Evolutionary conservation across 1,140 invertebrate species (phyloP).

Genomic region (Ooceraea biroi): DNA sequence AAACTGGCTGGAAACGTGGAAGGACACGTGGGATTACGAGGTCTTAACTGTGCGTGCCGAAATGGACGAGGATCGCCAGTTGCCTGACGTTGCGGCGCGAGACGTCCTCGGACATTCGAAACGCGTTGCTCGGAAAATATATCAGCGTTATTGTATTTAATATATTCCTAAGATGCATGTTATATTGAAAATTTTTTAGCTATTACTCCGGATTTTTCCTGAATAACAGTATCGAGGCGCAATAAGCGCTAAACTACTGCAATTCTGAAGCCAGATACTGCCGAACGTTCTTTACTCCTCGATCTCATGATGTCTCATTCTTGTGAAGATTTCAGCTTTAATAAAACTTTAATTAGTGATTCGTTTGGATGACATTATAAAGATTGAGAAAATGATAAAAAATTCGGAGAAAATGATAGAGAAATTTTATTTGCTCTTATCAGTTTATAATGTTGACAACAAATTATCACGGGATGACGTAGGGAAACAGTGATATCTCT

Average conservation of each 20-base stretch:
- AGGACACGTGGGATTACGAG: slow-evolving; percentile 72
- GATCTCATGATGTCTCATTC: background rate
- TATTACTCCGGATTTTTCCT: no score
- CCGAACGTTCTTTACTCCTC: background rate
- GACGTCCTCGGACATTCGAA: background rate
- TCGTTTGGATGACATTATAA: background rate
- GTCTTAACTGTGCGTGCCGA: slow-evolving; percentile 73
- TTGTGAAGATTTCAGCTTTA: background rate
- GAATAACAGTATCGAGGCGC: no score
- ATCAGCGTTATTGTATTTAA: no score
- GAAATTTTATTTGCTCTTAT: background rate
- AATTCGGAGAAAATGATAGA: background rate
- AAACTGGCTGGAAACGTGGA: slow-evolving; percentile 50
- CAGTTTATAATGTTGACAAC: background rate
- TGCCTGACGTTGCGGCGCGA: slow-evolving; percentile 36
- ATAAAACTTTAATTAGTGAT: background rate
- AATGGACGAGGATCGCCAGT: slow-evolving; percentile 50
- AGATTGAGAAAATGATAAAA: background rate
- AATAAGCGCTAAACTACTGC: no score
- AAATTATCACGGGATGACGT: background rate
- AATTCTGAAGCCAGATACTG: background rate
- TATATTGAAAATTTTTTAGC: background rate
- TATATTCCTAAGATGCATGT: no score
- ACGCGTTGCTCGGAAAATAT: slow-evolving; percentile 4
- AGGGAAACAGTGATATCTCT: background rate